Conservation (phyloP, 2,113 vertebrate genomes). For the Labeo rohita region DNA sequence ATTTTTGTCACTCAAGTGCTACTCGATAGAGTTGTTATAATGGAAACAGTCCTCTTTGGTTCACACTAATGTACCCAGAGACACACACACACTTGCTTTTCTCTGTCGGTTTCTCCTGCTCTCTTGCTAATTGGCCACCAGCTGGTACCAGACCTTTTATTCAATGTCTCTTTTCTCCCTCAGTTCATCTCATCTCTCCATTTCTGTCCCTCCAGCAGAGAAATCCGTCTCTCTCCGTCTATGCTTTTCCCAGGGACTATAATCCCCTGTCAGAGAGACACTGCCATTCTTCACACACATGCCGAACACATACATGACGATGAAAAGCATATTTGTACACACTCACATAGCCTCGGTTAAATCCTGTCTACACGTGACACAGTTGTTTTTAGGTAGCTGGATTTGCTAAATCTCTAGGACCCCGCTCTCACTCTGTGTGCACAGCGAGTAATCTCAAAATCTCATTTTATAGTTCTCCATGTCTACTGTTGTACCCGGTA, state of each 20-base stretch:
- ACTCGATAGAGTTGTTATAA: conserved; percentile 13
- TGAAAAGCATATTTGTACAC: conserved; percentile 23
- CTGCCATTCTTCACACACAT: background rate
- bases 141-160: conserved; percentile 11
- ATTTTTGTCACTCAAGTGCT: conserved; percentile 3
- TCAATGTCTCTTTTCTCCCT: conserved; percentile 7
- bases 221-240: conserved; percentile 29
- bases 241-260: conserved; percentile 18
- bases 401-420: conserved; percentile 23
- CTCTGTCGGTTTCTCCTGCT: background rate
- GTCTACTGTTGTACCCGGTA: background rate
- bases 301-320: background rate
- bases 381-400: conserved; percentile 38
- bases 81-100: background rate
- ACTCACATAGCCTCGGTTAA: background rate
- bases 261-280: background rate
- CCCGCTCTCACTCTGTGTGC: conserved; percentile 28
- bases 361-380: conserved; percentile 40
- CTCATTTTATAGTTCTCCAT: conserved; percentile 12
- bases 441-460: conserved; percentile 23
- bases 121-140: conserved; percentile 22
- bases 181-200: conserved; percentile 21
- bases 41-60: background rate
- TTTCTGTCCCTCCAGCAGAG: conserved; percentile 29
- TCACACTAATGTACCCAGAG: background rate